Base-by-base conservation (phyloP, 1,140 invertebrate species). In the Sarcophaga bullata region DNA sequence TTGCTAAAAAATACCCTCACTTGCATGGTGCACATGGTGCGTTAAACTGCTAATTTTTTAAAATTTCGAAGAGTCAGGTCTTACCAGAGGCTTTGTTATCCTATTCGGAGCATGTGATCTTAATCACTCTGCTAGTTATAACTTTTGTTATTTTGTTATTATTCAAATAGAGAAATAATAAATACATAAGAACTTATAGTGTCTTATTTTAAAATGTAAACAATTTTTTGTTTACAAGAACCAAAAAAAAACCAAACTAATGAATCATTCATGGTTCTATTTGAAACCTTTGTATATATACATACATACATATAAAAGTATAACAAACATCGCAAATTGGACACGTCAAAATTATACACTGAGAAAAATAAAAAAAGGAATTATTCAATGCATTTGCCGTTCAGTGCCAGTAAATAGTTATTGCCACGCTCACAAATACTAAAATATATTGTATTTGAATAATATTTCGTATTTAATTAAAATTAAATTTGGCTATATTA, bases 351-450 rank as follows among this genome's bases (percentile, higher is more conserved):
- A n/a, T 8, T n/a, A 2, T 19, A 68, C 62, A 68, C 62, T 68
- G 62, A 68, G 6, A 68, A 62, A 6, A 25, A 68, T 37, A 2
- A 37, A 15, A n/a, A 58, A n/a, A n/a, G 0, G 15, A 58, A 13
- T 58, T 10, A 58, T 11, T 58, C n/a, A 58, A 58, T 15, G 6
- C 11, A 58, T 58, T 58, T 15, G 52, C n/a, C 52, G n/a, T n/a
- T 58, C 15, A 58, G 0, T 54, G 52, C 25, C 25, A 37, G 25
- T 54, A 58, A 13, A 58, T n/a, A 58, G 54, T 58, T n/a, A 58
- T 58, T 58, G n/a, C 15, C 54, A 58, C 54, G 54, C 54, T 58
- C 54, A 58, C 54, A 58, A 58, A 58, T 58, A 58, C 54, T 58
- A n/a, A 58, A 58, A 13, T 58, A 37, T 37, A 37, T 37, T 37